Percentiles rank a stretch among this genome's conserved stretches.
phyloP scores from a whole-genome alignment of 2,888 invertebrate species.

The Agriotes lineatus region DNA sequence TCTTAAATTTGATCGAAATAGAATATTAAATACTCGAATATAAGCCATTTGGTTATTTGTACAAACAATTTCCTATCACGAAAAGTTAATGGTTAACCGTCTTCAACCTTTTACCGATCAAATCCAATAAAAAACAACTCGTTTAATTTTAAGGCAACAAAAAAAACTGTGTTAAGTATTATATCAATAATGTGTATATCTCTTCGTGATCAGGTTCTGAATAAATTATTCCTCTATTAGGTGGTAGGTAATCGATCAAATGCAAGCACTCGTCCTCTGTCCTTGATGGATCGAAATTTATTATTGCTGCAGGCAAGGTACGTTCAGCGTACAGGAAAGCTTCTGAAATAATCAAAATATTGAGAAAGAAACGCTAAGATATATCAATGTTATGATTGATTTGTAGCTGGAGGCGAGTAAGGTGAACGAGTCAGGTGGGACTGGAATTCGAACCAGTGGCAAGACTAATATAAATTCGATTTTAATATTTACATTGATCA shows the following conservation, averaged over 20 bases:
- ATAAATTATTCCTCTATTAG: background rate
- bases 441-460: too few species aligned
- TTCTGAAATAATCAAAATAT: conserved; percentile 11
- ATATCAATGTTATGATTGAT: conserved; percentile 13
- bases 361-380: background rate
- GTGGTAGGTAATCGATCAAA: background rate
- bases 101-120: too few species aligned
- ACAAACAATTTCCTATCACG: too few species aligned
- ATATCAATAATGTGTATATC: background rate
- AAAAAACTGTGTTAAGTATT: too few species aligned
- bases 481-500: too few species aligned
- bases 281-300: background rate
- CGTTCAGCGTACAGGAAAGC: conserved; percentile 9
- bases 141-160: too few species aligned
- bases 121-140: too few species aligned
- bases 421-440: background rate
- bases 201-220: background rate
- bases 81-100: too few species aligned
- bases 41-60: too few species aligned
- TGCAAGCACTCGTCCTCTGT: background rate
- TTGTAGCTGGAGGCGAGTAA: background rate
- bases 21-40: too few species aligned
- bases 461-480: too few species aligned
- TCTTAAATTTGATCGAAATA: too few species aligned
- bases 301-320: background rate